Conservation (phyloP, 2,888 invertebrate species). For the Eupithecia abbreviata region DNA sequence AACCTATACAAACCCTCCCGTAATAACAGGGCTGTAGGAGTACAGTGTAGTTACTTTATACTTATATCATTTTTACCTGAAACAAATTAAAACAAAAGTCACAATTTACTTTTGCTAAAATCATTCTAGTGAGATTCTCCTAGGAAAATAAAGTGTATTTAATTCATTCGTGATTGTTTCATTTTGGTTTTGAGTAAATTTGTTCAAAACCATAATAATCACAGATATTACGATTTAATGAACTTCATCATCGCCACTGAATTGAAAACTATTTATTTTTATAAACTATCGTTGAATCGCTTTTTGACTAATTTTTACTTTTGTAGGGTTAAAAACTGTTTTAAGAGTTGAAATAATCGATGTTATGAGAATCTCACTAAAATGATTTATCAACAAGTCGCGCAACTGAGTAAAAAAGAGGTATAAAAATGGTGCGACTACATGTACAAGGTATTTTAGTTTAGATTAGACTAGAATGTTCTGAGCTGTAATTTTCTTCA, state of each 20-base stretch:
- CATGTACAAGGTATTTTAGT: conserved; percentile 50
- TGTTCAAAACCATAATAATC: neutral
- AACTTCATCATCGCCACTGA: neutral
- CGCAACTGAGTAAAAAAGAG: conserved; percentile 12
- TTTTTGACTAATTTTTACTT: neutral
- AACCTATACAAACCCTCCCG: conserved; percentile 26
- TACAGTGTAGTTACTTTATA: neutral
- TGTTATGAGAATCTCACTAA: conserved; percentile 36
- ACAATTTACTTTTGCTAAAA: conserved; percentile 6
- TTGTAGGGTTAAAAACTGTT: neutral
- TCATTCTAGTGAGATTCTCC: conserved; percentile 29
- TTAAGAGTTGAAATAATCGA: neutral
- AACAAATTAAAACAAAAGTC: conserved; percentile 29
- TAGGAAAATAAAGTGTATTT: neutral
- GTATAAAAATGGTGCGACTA: conserved; percentile 41
- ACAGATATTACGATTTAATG: neutral
- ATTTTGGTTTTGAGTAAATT: neutral
- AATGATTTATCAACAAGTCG: conserved; percentile 24
- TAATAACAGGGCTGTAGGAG: neutral
- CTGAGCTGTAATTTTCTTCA: conserved; percentile 27
- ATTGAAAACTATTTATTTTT: neutral
- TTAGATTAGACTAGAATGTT: conserved; percentile 36
- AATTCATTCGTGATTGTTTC: neutral
- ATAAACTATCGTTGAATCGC: neutral
- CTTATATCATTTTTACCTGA: conserved; percentile 19